These are phyloP conservation scores for Lepidocyrtinus sp. DNA, from an alignment of 2,888 invertebrate genomes.

Conservation along the genomic window DNA sequence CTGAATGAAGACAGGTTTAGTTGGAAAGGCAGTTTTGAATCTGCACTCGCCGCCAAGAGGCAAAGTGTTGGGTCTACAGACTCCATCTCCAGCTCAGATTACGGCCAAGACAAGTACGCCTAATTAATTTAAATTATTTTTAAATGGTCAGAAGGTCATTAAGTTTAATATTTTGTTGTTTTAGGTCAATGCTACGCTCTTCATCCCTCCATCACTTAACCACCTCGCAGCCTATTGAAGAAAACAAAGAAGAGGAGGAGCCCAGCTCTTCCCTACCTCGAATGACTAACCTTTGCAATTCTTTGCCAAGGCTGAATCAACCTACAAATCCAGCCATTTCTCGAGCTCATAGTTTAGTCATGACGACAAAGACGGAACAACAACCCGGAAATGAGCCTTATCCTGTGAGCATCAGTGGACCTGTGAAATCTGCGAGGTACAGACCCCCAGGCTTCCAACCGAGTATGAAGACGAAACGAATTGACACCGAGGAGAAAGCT, in stretches of 20 bases:
- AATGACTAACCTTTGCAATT: constrained; percentile 68
- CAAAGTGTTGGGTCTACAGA: constrained; percentile 70
- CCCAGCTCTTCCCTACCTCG: constrained; percentile 58
- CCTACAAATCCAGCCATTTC: constrained; percentile 65
- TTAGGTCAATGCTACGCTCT: constrained; percentile 68
- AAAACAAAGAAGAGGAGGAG: constrained; percentile 69
- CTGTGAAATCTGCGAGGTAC: constrained; percentile 89
- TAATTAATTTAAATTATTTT: constrained; percentile 11
- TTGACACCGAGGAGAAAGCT: constrained; percentile 64
- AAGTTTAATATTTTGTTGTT: neutral
- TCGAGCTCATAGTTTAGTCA: constrained; percentile 68
- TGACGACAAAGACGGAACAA: constrained; percentile 59
- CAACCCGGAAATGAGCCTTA: constrained; percentile 44
- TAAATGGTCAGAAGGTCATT: too few relatives aligned
- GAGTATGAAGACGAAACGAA: constrained; percentile 57
- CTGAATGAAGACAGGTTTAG: constrained; percentile 84
- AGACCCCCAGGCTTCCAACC: constrained; percentile 83
- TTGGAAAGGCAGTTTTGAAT: constrained; percentile 94
- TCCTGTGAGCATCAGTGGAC: constrained; percentile 72
- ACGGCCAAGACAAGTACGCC: constrained; percentile 64
- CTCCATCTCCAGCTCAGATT: constrained; percentile 69
- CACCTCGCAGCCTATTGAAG: constrained; percentile 68
- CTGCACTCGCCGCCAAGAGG: constrained; percentile 86
- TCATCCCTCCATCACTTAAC: constrained; percentile 69
- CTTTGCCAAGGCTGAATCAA: constrained; percentile 68